These are phyloP conservation scores for Gandaritis pyraliata DNA, from an alignment of 2,888 invertebrate species.

Conservation along the genomic window DNA sequence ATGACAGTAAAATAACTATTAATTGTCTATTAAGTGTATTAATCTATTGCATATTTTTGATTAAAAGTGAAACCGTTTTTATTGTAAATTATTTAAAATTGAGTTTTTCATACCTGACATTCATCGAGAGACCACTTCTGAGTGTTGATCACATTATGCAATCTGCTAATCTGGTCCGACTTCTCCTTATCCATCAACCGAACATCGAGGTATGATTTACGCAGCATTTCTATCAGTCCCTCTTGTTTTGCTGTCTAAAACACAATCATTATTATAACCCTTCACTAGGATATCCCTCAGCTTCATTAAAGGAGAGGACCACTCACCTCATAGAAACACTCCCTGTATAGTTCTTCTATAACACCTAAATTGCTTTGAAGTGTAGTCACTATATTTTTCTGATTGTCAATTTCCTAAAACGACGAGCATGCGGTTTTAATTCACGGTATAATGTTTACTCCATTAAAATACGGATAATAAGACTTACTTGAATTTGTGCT, in stretches of 20 bases:
- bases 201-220: slow-evolving; percentile 65
- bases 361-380: slow-evolving; percentile 66
- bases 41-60: no score
- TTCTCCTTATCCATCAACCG: slow-evolving; percentile 62
- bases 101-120: slow-evolving; percentile 56
- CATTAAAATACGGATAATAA: slow-evolving; percentile 1
- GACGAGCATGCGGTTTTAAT: slow-evolving; percentile 13
- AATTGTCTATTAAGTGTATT: no score
- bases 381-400: slow-evolving; percentile 57
- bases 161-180: slow-evolving; percentile 53
- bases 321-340: slow-evolving; percentile 77
- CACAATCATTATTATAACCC: slow-evolving; percentile 3
- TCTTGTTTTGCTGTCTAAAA: slow-evolving; percentile 74
- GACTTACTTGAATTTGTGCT: slow-evolving; percentile 54
- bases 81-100: neutral
- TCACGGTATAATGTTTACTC: neutral
- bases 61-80: no score
- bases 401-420: slow-evolving; percentile 58
- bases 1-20: no score
- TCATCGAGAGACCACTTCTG: slow-evolving; percentile 63
- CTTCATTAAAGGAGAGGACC: neutral
- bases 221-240: slow-evolving; percentile 66
- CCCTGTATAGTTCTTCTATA: slow-evolving; percentile 73
- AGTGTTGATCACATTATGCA: slow-evolving; percentile 57
- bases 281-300: neutral